A percentile compares a stretch with the other conserved stretches of the same genome.
Conservation (phyloP, 2,888 invertebrate species). For the Auanema sp. region DNA sequence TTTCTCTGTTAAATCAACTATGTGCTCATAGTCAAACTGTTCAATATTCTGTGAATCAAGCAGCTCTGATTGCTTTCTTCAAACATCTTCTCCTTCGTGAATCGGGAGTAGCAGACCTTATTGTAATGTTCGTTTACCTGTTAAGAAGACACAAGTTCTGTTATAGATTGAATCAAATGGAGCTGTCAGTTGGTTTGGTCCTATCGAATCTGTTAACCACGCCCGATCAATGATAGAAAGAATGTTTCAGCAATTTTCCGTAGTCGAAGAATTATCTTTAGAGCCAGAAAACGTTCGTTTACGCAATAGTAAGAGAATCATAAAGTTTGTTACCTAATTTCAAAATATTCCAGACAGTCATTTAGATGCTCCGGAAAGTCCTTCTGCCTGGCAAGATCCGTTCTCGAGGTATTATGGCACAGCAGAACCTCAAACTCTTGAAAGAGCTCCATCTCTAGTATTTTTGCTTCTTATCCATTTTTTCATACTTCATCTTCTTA, state of each 20-base stretch:
- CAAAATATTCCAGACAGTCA: background rate
- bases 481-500: too few relatives aligned
- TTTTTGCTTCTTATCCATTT: too few relatives aligned
- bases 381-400: background rate
- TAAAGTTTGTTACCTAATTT: background rate
- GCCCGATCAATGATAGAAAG: conserved; percentile 8
- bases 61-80: conserved; percentile 12
- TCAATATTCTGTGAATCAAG: conserved; percentile 7
- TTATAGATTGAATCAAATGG: conserved; percentile 14
- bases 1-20: conserved; percentile 12
- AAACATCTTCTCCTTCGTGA: conserved; percentile 14
- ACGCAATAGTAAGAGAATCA: background rate
- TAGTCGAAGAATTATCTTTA: background rate
- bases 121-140: background rate
- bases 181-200: conserved; percentile 20
- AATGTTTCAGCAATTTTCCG: conserved; percentile 8
- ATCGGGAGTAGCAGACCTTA: conserved; percentile 11
- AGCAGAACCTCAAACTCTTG: background rate
- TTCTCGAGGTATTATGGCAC: background rate
- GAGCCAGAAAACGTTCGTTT: background rate
- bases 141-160: background rate
- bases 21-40: conserved; percentile 12
- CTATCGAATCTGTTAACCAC: conserved; percentile 7
- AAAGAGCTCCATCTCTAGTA: background rate
- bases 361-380: too few relatives aligned